phyloP scores from a whole-genome alignment of 2,888 invertebrate species.

The Scrobipalpa atriplicella region DNA sequence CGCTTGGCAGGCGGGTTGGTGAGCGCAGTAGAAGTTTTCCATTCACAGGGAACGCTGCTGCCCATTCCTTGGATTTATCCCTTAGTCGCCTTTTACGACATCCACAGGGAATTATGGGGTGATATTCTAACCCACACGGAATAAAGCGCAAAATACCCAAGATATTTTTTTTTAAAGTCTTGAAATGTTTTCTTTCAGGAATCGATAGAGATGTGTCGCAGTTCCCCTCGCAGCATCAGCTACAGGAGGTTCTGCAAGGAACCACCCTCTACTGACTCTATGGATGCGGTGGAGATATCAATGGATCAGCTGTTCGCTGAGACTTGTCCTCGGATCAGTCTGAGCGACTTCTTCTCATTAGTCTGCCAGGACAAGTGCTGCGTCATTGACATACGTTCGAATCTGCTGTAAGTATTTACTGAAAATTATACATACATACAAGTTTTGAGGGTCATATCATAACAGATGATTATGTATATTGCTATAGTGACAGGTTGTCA shows the following conservation, averaged over 20 bases:
- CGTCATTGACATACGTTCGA: constrained; percentile 74
- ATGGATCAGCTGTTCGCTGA: constrained; percentile 88
- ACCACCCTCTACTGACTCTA: constrained; percentile 63
- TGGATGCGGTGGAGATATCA: constrained; percentile 86
- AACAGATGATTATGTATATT: too few species aligned
- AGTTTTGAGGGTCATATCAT: too few species aligned
- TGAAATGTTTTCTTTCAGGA: constrained; percentile 68
- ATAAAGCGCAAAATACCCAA: too few species aligned
- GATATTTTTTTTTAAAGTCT: background rate
- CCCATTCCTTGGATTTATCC: too few species aligned
- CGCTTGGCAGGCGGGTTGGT: too few species aligned
- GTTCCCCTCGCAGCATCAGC: constrained; percentile 94
- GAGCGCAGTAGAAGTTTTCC: too few species aligned
- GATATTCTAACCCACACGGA: too few species aligned
- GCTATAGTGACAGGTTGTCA: too few species aligned
- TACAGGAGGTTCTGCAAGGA: constrained; percentile 89
- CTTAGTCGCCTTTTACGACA: too few species aligned
- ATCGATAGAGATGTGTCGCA: constrained; percentile 92
- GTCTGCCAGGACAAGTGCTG: constrained; percentile 84
- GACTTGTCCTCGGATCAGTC: constrained; percentile 92
- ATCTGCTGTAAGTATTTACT: constrained; percentile 70
- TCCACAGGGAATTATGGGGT: too few species aligned
- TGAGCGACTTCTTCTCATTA: constrained; percentile 91
- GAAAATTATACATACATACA: too few species aligned
- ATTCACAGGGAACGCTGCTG: too few species aligned